A percentile compares a stretch with the other conserved stretches of the same genome.
phyloP scores from a whole-genome alignment of 2,797 vertebrate genomes.

The Austrolebias charrua region DNA sequence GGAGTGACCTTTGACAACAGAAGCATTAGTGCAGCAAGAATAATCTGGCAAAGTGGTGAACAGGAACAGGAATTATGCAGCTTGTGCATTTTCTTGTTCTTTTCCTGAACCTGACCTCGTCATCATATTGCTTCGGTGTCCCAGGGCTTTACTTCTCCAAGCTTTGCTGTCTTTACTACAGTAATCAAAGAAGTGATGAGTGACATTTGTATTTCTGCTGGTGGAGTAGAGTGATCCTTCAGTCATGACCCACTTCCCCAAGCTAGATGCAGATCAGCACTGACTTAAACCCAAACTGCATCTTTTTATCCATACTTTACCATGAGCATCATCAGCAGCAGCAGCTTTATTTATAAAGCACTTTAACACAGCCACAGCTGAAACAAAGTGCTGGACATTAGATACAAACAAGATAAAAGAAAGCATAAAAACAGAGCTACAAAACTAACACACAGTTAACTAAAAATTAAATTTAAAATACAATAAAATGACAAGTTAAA shows the following conservation, averaged over 20 bases:
- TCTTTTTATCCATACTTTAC: neutral
- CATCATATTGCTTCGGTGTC: neutral
- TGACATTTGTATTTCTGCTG: constrained; percentile 14
- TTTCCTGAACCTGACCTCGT: neutral
- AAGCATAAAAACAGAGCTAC: no score
- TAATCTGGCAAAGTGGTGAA: constrained; percentile 12
- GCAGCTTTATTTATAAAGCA: no score
- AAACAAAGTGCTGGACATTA: no score
- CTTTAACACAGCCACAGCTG: no score
- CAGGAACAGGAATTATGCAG: neutral
- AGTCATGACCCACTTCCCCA: neutral
- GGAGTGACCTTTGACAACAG: constrained; percentile 49
- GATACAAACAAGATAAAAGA: no score
- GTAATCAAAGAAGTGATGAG: constrained; percentile 18
- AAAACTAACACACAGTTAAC: no score
- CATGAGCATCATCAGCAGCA: no score
- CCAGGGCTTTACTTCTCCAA: constrained; percentile 3
- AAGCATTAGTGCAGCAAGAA: constrained; percentile 41
- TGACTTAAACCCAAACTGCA: constrained; percentile 2
- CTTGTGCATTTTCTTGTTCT: constrained; percentile 3
- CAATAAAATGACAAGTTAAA: no score
- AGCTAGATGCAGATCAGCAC: constrained; percentile 6
- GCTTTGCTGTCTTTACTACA: constrained; percentile 33
- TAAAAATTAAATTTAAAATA: no score
- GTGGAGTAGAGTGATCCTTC: neutral